Conservation (phyloP, 2,797 vertebrate species). For the Lagorchestes hirsutus region DNA sequence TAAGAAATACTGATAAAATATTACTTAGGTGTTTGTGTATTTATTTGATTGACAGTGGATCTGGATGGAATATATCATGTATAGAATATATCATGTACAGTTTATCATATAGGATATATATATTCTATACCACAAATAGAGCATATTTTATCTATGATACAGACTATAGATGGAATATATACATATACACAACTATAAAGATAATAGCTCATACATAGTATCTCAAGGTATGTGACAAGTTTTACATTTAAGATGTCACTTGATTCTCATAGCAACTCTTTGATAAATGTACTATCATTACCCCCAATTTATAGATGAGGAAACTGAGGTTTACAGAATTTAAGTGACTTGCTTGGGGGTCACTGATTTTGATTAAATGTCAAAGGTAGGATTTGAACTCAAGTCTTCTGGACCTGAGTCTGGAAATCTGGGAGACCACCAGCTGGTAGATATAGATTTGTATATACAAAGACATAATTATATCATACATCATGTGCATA, state of each 20-base stretch:
- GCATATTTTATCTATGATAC: neutral
- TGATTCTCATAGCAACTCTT: neutral
- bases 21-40: neutral
- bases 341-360: neutral
- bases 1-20: neutral
- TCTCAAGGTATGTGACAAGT: neutral
- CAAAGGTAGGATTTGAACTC: neutral
- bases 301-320: neutral
- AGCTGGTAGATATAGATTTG: neutral
- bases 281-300: neutral
- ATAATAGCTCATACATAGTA: neutral
- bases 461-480: neutral
- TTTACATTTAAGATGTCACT: neutral
- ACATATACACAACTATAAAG: neutral
- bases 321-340: neutral
- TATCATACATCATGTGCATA: neutral
- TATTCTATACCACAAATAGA: neutral
- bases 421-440: neutral
- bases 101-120: neutral
- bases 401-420: neutral
- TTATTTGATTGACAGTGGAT: neutral
- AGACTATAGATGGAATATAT: neutral
- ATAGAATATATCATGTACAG: neutral
- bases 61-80: neutral
- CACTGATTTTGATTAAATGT: neutral